Base-by-base conservation (phyloP, 2,113 vertebrate species). In the Coregonus clupeaformis region DNA sequence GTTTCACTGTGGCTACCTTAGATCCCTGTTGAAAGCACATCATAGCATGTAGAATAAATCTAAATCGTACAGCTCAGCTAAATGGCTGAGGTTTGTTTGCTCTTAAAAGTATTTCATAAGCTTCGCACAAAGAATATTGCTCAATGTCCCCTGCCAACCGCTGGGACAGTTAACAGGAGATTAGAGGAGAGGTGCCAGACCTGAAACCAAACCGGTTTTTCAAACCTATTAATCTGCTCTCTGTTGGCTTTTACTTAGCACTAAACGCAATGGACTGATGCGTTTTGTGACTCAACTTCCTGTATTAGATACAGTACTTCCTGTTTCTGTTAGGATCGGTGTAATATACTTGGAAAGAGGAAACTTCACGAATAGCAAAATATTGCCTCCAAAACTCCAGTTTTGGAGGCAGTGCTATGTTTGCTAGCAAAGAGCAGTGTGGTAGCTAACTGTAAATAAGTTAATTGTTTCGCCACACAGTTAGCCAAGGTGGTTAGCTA, bases 41-140 rank as follows among this genome's bases (percentile, higher is more conserved):
- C 69, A 68, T 9, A 25, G 76, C 77, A 75, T 77, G n/a, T 59
- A 36, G 64, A 76, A 49, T 78, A 42, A 73, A 59, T 82, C 72
- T 81, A 67, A 78, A 63, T 82, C 68, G 12, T 22, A 68, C 81
- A 68, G 69, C 55, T 70, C 36, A 67, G 29, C 60, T 60, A 66
- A 62, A 73, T 64, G 24, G 62, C 60, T 47, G 47, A 66, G 59
- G 62, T 80, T 52, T 82, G 79, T 82, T 88, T 88, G 80, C 68
- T 86, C 70, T 74, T 25, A 75, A 78, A 85, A 85, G 71, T 80
- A 81, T 66, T 77, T 77, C 71, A 66, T 86, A 77, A 88, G 72
- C 80, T 75, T 75, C 64, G 71, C 88, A 87, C 82, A 86, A 85
- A 87, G 67, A 71, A 72, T 65, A 79, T 83, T 89, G 80, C 82